Evolutionary conservation across 1,140 invertebrate species (phyloP), one percentile per base, ranked within the genome.

Genomic region (Heliconius hermathena): DNA sequence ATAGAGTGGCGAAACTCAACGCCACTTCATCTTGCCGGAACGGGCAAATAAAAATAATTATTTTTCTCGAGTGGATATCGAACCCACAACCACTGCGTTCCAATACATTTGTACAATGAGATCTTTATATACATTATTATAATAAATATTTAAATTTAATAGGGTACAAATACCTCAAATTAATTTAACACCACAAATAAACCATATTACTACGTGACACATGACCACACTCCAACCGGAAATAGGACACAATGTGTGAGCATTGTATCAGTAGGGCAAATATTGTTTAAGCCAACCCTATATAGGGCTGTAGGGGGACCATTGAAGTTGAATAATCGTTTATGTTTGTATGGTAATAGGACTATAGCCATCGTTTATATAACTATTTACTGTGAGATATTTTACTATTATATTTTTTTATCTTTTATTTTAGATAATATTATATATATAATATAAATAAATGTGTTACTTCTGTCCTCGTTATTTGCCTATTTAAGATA

Each of bases 191-290:
- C 60, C 22, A 66, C 22, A 66, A 66, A 29, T 66, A 66, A 66
- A 66, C 60, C 22, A 29, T 66, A 66, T 66, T 66, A 66, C 60
- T 66, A 66, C 60, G 60, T 66, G 60, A 66, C 26, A 29, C 13
- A 29, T 13, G 60, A 66, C 60, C 60, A 66, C 60, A 66, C 26
- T 60, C n/a, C 11, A 66, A 66, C 60, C 60, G 26, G 60, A 66
- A 66, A 66, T 66, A 66, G 60, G 26, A 29, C 26, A 26, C 60
- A 66, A 66, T 66, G 60, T 60, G 57, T 66, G 22, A 29, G 11
- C 60, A 29, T 66, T 66, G 60, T 66, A 66, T 66, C 60, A 66
- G 60, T 66, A 66, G 26, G 60, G 60, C 26, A 66, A 29, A 66
- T 29, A 66, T 29, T 66, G 60, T 29, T 26, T 66, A 26, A 13